These are phyloP conservation scores for Hymenochirus boettgeri DNA, from an alignment of 2,113 vertebrate species.

Conservation along the genomic window DNA sequence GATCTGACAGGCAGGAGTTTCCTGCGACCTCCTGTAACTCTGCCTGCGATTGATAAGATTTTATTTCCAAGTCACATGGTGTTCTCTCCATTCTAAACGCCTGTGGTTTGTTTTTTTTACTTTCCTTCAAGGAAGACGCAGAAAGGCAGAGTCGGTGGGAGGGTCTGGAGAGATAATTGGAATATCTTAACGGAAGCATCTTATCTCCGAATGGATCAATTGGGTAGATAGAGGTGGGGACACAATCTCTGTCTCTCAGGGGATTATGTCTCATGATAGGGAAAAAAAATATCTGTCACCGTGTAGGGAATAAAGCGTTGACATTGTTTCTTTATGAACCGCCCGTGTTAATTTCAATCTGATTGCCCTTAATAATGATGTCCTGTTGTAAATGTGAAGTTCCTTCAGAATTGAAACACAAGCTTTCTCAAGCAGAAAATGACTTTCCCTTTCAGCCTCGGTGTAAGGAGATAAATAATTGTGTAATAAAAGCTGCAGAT, in stretches of 20 bases:
- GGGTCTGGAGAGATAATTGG: conserved; percentile 5
- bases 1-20: background rate
- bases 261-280: background rate
- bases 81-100: background rate
- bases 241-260: background rate
- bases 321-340: conserved; percentile 7
- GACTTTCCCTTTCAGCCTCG: conserved; percentile 24
- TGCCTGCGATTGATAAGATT: conserved; percentile 5
- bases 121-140: background rate
- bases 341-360: conserved; percentile 15
- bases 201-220: background rate
- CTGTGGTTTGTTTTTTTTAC: background rate
- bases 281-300: background rate
- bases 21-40: background rate
- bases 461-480: conserved; percentile 43
- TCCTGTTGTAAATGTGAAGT: conserved; percentile 13
- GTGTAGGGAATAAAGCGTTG: background rate
- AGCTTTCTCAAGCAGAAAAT: conserved; percentile 39
- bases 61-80: background rate
- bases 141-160: background rate
- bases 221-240: background rate
- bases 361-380: conserved; percentile 29
- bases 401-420: conserved; percentile 28
- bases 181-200: background rate
- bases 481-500: conserved; percentile 31